These are phyloP conservation scores for Dromiciops gliroides DNA, from an alignment of 2,113 vertebrate genomes.

Conservation along the genomic window DNA sequence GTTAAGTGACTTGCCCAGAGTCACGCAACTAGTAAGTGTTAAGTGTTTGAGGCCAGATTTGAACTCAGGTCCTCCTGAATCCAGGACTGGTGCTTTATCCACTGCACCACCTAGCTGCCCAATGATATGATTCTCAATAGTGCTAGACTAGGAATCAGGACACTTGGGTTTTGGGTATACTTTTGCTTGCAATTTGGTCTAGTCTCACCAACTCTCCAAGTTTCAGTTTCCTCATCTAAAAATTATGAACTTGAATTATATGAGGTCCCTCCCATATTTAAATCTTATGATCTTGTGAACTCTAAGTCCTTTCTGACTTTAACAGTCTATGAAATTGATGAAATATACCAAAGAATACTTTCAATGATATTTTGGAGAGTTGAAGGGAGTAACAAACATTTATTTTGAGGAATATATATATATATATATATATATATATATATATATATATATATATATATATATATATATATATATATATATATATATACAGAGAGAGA, in stretches of 20 bases:
- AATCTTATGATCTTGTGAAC: not conserved
- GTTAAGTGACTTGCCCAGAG: too few species aligned
- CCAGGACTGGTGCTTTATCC: too few species aligned
- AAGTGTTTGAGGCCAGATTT: too few species aligned
- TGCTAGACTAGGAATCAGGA: not conserved
- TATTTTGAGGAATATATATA: not conserved
- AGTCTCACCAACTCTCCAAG: not conserved
- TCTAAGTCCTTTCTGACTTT: constrained; percentile 22
- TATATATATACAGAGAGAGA: too few species aligned
- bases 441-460: too few species aligned
- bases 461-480: too few species aligned
- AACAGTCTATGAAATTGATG: too few species aligned
- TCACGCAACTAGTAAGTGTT: too few species aligned
- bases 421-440: too few species aligned
- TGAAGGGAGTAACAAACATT: constrained; percentile 32
- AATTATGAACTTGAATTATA: not conserved
- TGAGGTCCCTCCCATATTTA: not conserved
- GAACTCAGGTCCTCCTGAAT: too few species aligned
- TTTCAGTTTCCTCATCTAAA: not conserved
- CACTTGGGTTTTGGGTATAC: not conserved
- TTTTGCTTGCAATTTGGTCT: not conserved
- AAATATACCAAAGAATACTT: not conserved
- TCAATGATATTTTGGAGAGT: constrained; percentile 32
- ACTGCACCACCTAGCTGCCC: too few species aligned
- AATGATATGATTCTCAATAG: not conserved